Evolutionary conservation across 2,113 vertebrate genomes (phyloP), one percentile per base, ranked within the genome.

Genomic region (Centropus unirufus): DNA sequence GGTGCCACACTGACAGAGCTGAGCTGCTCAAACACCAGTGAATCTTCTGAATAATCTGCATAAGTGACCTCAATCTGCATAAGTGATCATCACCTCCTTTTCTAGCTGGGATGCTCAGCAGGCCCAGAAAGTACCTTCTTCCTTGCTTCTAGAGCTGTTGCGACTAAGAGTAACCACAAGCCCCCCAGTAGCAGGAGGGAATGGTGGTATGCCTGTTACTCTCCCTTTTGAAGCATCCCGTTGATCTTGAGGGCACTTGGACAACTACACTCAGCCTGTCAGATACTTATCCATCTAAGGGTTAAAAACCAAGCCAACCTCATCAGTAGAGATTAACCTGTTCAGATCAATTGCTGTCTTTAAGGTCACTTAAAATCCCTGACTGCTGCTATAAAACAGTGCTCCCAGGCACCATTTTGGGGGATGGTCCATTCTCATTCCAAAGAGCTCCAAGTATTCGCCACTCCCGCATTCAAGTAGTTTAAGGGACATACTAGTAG

Each of bases 1-100:
- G 27, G 27, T 21, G 30, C 36, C 36, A 8, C 5, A 1, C n/a
- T 8, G 47, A 47, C 14, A 18, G 14, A 3, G 0, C 1, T 8
- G 69, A 79, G 19, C 39, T 51, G 27, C 34, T 20, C 72, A 40
- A 74, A 32, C 49, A 75, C 4, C 29, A 63, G 57, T 8, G 1
- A 12, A 32, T 70, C 47, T 40, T 55, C 23, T 24, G 10, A 70
- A 46, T 19, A 49, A n/a, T 2, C 42, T 39, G 74, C 4, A 0
- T 29, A 39, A 57, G 39, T 15, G 6, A 17, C n/a, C 15, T 87
- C 36, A 49, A n/a, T 2, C 42, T 39, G 74, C 4, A 0, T 29
- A 39, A 57, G 39, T 14, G 6, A 5, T 51, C 26, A 15, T 63
- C 8, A 1, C 39, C 15, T 18, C 23, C 21, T 78, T 46, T 76